Evolutionary conservation across 2,797 vertebrate genomes (phyloP).

Genomic region (Rhinoraja longicauda): DNA sequence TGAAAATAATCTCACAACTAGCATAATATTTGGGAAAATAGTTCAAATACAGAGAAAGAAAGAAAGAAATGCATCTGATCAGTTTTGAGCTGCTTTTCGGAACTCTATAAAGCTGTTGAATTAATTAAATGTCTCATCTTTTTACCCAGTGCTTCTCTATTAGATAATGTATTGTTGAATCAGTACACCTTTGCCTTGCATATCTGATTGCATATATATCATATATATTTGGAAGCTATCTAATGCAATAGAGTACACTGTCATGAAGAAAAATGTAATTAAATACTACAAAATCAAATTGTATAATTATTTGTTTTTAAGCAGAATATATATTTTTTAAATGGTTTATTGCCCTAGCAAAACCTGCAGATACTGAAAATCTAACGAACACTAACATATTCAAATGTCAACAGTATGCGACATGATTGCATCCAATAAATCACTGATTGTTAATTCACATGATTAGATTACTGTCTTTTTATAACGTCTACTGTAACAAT

Average conservation of each 20-base stretch:
- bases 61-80: not conserved
- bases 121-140: not conserved
- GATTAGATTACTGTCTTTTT: not conserved
- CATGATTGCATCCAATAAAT: conserved; percentile 8
- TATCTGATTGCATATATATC: not conserved
- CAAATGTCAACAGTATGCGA: not conserved
- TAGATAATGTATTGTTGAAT: not conserved
- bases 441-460: not conserved
- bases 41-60: not conserved
- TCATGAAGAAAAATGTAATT: not conserved
- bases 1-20: not conserved
- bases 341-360: not conserved
- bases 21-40: not conserved
- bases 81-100: not conserved
- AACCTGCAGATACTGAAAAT: not conserved
- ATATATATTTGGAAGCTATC: not conserved
- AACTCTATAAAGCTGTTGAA: not conserved
- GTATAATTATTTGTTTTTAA: not conserved
- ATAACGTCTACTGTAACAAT: not conserved
- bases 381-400: not conserved
- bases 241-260: not conserved
- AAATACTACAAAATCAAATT: not conserved
- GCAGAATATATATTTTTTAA: not conserved
- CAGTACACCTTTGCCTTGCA: not conserved
- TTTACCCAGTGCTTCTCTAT: too few species aligned